Evolutionary conservation across 2,888 invertebrate genomes (phyloP).

Genomic region (Laothoe populi): DNA sequence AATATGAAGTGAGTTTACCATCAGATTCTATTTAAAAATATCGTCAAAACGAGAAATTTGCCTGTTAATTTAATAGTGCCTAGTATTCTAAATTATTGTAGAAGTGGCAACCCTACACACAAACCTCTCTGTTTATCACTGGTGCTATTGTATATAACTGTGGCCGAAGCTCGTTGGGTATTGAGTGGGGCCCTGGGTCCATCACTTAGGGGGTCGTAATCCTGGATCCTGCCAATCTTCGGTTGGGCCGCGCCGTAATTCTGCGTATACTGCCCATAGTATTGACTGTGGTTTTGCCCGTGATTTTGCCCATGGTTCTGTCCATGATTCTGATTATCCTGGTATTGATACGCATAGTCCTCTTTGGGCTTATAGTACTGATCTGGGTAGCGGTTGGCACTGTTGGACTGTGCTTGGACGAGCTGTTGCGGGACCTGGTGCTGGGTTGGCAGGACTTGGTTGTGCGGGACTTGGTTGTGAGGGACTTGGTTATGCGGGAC

Average conservation of each 20-base stretch:
- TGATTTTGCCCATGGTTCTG: slow-evolving; percentile 46
- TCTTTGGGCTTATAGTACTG: slow-evolving; percentile 44
- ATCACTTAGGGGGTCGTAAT: slow-evolving; percentile 91
- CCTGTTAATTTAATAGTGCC: no score
- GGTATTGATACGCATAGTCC: slow-evolving; percentile 51
- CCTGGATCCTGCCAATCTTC: slow-evolving; percentile 90
- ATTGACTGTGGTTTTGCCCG: slow-evolving; percentile 51
- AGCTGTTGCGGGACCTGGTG: slow-evolving; percentile 41
- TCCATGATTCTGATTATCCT: slow-evolving; percentile 60
- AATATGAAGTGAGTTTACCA: no score
- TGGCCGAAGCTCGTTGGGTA: slow-evolving; percentile 91
- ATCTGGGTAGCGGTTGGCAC: slow-evolving; percentile 49
- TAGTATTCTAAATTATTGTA: neutral
- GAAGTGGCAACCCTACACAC: slow-evolving; percentile 35
- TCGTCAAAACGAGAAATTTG: no score
- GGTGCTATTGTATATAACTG: slow-evolving; percentile 91
- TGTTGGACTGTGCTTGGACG: slow-evolving; percentile 43
- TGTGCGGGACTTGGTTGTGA: slow-evolving; percentile 34
- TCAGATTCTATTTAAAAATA: no score
- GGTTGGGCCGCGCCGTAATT: slow-evolving; percentile 54
- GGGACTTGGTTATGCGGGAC: slow-evolving; percentile 37
- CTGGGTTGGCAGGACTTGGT: slow-evolving; percentile 32
- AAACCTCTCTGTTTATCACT: slow-evolving; percentile 71
- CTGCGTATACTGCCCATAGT: slow-evolving; percentile 54
- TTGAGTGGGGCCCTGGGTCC: slow-evolving; percentile 89